Evolutionary conservation across 2,888 invertebrate genomes (phyloP).

Genomic region (Macrophya alboannulata): DNA sequence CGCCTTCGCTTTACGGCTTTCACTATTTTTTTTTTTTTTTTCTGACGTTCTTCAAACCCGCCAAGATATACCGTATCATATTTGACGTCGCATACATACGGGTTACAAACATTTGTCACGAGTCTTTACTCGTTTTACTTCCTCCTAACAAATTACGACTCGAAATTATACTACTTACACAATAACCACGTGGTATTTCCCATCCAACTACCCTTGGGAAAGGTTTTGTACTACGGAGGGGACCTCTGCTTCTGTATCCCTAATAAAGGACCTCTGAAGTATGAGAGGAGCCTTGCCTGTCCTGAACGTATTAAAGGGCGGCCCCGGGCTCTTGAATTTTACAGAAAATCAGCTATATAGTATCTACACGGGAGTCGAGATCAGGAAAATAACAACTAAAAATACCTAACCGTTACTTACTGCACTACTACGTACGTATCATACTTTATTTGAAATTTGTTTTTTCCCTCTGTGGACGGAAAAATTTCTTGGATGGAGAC

Average conservation of each 20-base stretch:
- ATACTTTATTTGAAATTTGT: not conserved
- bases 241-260: not conserved
- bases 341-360: no score
- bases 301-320: conserved; percentile 1
- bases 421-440: not conserved
- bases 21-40: no score
- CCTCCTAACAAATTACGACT: conserved; percentile 21
- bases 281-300: not conserved
- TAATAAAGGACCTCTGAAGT: conserved; percentile 40
- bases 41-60: not conserved
- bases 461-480: not conserved
- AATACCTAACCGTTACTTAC: not conserved
- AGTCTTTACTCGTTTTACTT: not conserved
- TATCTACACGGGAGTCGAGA: not conserved
- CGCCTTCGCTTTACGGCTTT: not conserved
- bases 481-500: not conserved
- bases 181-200: conserved; percentile 7
- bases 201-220: not conserved
- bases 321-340: not conserved
- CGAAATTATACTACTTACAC: conserved; percentile 11
- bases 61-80: not conserved
- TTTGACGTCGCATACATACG: not conserved
- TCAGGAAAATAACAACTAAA: not conserved
- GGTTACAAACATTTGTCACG: not conserved
- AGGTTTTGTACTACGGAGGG: not conserved